A percentile compares a stretch with the other conserved stretches of the same genome.
Evolutionary conservation across 2,888 invertebrate species (phyloP).

Genomic region (Rotaria socialis): DNA sequence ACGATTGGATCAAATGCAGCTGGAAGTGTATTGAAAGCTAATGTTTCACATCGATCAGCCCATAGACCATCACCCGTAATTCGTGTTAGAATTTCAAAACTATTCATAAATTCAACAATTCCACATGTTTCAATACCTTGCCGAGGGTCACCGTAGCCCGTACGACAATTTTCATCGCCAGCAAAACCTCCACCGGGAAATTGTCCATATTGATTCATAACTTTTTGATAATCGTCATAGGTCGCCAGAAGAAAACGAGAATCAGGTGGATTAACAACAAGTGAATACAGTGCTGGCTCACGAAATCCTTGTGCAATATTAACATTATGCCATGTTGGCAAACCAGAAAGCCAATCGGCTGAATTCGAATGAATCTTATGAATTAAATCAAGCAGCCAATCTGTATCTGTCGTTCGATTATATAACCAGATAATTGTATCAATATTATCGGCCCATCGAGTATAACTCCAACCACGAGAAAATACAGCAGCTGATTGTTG

Average conservation of each 20-base stretch:
- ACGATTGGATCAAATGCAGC: slow-evolving; percentile 20
- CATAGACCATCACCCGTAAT: neutral
- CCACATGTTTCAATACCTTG: slow-evolving; percentile 37
- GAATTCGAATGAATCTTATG: neutral
- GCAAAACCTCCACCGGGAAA: slow-evolving; percentile 35
- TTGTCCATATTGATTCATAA: neutral
- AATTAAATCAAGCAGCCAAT: slow-evolving; percentile 27
- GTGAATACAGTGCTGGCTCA: slow-evolving; percentile 10
- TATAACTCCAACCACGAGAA: neutral
- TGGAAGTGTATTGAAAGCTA: slow-evolving; percentile 8
- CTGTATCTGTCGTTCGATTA: slow-evolving; percentile 7
- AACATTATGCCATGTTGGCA: slow-evolving; percentile 32
- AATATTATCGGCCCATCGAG: slow-evolving; percentile 3
- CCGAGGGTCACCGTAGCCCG: slow-evolving; percentile 22
- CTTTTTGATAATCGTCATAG: neutral
- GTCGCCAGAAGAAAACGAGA: neutral
- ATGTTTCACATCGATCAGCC: slow-evolving; percentile 9
- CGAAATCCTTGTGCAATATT: slow-evolving; percentile 32
- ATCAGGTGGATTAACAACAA: slow-evolving; percentile 5
- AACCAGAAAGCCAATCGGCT: neutral
- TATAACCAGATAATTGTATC: slow-evolving; percentile 18
- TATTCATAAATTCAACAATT: slow-evolving; percentile 20
- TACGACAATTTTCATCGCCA: slow-evolving; percentile 29
- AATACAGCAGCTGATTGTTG: neutral
- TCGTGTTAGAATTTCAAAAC: slow-evolving; percentile 7